Percentiles rank a stretch among this genome's conserved stretches.
Conservation (phyloP, 2,113 vertebrate genomes). For the Pterocles burchelli region DNA sequence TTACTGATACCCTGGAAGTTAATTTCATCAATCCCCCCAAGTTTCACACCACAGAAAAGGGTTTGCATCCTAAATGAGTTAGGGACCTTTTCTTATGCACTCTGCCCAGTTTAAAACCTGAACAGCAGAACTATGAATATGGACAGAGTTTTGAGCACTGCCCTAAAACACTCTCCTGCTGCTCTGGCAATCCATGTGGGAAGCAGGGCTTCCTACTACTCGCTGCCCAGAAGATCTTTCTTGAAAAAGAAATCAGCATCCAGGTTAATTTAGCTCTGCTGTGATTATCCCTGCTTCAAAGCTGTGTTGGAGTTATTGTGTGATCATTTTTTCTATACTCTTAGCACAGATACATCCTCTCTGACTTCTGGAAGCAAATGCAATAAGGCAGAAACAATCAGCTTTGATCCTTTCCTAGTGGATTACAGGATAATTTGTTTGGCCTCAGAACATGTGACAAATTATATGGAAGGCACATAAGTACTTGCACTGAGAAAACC, state of each 20-base stretch:
- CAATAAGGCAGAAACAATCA: background rate
- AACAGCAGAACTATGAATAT: background rate
- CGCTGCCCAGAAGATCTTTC: background rate
- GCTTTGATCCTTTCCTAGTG: slow-evolving; percentile 41
- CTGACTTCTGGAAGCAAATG: background rate
- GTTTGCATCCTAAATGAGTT: background rate
- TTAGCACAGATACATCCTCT: background rate
- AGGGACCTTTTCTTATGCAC: background rate
- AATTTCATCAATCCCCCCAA: background rate
- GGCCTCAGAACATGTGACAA: background rate
- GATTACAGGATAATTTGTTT: slow-evolving; percentile 46
- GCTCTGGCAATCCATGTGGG: background rate
- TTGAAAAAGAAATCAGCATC: background rate
- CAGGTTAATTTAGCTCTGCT: background rate
- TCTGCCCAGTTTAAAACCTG: background rate
- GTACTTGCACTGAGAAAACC: background rate
- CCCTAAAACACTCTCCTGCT: background rate
- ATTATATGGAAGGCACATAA: background rate
- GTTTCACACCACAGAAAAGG: background rate
- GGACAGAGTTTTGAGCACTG: background rate
- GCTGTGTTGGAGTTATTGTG: background rate
- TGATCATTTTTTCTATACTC: background rate
- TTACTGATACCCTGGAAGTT: background rate
- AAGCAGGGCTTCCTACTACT: background rate
- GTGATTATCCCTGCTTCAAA: slow-evolving; percentile 1